phyloP scores from a whole-genome alignment of 2,797 vertebrate species.

The Galaxias olidus region DNA sequence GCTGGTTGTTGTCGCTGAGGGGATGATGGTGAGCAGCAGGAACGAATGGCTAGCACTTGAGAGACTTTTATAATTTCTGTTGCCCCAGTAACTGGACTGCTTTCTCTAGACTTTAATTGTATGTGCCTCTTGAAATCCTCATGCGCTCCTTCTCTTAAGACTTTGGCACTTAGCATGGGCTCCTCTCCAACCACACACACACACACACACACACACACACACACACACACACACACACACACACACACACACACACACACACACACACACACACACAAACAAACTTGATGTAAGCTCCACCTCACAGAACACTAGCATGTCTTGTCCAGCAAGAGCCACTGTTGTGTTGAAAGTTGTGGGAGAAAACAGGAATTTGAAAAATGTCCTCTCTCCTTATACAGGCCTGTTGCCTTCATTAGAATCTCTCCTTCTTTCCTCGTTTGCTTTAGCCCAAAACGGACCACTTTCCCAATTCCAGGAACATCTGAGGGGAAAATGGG shows the following conservation, averaged over 20 bases:
- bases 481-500: too few relatives aligned
- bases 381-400: slow-evolving; percentile 22
- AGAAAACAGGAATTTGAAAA: slow-evolving; percentile 26
- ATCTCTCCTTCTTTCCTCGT: too few relatives aligned
- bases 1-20: too few relatives aligned
- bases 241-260: slow-evolving; percentile 22
- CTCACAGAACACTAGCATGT: slow-evolving; percentile 33
- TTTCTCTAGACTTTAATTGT: too few relatives aligned
- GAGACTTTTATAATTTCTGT: background rate
- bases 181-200: background rate
- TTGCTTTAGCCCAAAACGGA: too few relatives aligned
- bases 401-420: background rate
- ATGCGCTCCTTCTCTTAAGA: too few relatives aligned
- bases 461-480: too few relatives aligned
- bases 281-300: slow-evolving; percentile 44
- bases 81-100: too few relatives aligned
- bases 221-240: slow-evolving; percentile 14
- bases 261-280: slow-evolving; percentile 10
- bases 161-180: too few relatives aligned
- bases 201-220: slow-evolving; percentile 22
- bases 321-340: slow-evolving; percentile 30
- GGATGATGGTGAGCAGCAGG: too few relatives aligned
- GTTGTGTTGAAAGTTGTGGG: slow-evolving; percentile 25
- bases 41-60: slow-evolving; percentile 1
- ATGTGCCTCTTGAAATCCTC: too few relatives aligned